Evolutionary conservation across 2,888 invertebrate genomes (phyloP).

Genomic region (Oligia latruncula): DNA sequence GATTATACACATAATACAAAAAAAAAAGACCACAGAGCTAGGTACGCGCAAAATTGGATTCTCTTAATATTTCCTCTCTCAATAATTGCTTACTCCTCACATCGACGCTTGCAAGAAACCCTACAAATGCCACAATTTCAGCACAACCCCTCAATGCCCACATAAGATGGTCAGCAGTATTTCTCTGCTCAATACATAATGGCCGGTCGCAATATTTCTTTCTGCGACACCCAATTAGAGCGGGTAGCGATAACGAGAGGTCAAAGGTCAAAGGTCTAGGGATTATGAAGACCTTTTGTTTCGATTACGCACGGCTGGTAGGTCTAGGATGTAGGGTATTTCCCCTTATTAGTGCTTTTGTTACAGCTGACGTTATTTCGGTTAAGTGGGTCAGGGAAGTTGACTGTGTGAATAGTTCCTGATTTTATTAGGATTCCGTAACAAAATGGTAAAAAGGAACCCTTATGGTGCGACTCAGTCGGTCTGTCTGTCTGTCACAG

Average conservation of each 20-base stretch:
- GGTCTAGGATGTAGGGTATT: not conserved
- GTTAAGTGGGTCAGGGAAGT: not conserved
- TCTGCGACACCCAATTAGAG: slow-evolving; percentile 67
- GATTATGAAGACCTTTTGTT: slow-evolving; percentile 63
- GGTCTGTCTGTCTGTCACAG: no score
- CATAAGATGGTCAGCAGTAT: slow-evolving; percentile 54
- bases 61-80: slow-evolving; percentile 6
- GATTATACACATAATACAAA: not conserved
- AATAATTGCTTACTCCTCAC: slow-evolving; percentile 28
- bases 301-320: slow-evolving; percentile 41
- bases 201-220: slow-evolving; percentile 65
- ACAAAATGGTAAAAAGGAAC: no score
- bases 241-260: slow-evolving; percentile 72
- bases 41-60: not conserved
- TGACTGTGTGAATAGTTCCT: not conserved
- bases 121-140: slow-evolving; percentile 15
- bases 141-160: slow-evolving; percentile 12
- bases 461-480: no score
- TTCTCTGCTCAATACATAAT: slow-evolving; percentile 59
- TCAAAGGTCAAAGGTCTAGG: slow-evolving; percentile 56
- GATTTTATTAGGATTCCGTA: not conserved
- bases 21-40: not conserved
- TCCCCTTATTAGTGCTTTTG: slow-evolving; percentile 19
- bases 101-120: slow-evolving; percentile 14
- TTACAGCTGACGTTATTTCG: slow-evolving; percentile 21